Conservation (phyloP, 1,140 invertebrate genomes). For the Camponotus pennsylvanicus region DNA sequence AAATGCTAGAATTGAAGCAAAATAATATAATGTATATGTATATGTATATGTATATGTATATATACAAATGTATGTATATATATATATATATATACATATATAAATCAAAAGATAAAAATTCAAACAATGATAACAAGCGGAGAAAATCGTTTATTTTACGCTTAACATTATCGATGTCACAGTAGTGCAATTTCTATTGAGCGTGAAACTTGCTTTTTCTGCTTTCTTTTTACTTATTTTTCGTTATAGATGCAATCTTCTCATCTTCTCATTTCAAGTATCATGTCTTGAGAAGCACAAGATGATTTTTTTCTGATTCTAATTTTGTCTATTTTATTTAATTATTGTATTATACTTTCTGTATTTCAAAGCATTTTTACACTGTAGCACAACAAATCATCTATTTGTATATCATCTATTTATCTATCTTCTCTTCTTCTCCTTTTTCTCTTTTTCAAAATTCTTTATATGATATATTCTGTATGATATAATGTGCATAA, state of each 20-base stretch:
- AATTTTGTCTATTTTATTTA: too few species aligned
- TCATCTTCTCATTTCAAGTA: conserved; percentile 5
- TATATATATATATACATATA: not conserved
- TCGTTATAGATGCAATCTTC: conserved; percentile 21
- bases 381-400: too few species aligned
- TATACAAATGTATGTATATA: too few species aligned
- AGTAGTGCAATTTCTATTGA: conserved; percentile 28
- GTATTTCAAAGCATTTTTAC: too few species aligned
- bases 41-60: too few species aligned
- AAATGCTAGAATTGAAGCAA: conserved; percentile 26
- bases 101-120: conserved; percentile 30
- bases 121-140: conserved; percentile 38
- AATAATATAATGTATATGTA: not conserved
- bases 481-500: not conserved
- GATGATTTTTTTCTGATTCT: not conserved
- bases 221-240: not conserved
- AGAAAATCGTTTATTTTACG: conserved; percentile 41
- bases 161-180: conserved; percentile 9
- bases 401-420: too few species aligned
- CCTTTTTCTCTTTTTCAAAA: not conserved
- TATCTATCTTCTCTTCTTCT: too few species aligned
- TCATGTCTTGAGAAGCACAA: not conserved
- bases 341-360: too few species aligned
- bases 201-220: conserved; percentile 36
- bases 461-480: not conserved